These are phyloP conservation scores for Semibalanus balanoides DNA, from an alignment of 1,140 invertebrate genomes.

Conservation along the genomic window DNA sequence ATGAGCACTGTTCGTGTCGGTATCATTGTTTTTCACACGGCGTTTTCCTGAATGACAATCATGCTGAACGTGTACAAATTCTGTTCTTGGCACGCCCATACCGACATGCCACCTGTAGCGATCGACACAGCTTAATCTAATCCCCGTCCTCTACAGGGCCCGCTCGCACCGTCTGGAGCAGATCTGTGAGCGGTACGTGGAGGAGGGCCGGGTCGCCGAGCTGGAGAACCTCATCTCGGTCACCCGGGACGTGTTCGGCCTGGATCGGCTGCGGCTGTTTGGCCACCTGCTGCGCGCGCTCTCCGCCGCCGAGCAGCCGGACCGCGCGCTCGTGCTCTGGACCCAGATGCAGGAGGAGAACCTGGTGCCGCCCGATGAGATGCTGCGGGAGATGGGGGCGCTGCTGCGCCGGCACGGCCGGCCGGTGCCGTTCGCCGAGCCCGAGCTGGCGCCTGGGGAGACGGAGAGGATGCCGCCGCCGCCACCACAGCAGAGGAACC, in stretches of 20 bases:
- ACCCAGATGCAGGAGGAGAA: slow-evolving; percentile 67
- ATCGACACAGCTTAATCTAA: too few species aligned
- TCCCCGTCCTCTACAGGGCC: slow-evolving; percentile 25
- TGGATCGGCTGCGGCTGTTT: slow-evolving; percentile 57
- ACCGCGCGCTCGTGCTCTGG: slow-evolving; percentile 59
- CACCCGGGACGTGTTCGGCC: slow-evolving; percentile 53
- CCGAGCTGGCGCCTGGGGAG: slow-evolving; percentile 23
- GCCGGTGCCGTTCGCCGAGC: slow-evolving; percentile 50
- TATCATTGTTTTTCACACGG: too few species aligned
- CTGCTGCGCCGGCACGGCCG: slow-evolving; percentile 47
- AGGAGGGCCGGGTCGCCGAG: slow-evolving; percentile 46
- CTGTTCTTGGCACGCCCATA: too few species aligned
- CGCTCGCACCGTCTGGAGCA: slow-evolving; percentile 39
- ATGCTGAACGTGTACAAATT: too few species aligned
- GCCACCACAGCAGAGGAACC: too few species aligned
- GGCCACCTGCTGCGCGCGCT: slow-evolving; percentile 47
- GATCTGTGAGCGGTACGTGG: slow-evolving; percentile 40
- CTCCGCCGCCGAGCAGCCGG: slow-evolving; percentile 35
- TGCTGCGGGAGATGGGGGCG: slow-evolving; percentile 46
- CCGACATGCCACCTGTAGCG: too few species aligned
- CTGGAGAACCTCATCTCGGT: slow-evolving; percentile 56
- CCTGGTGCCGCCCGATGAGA: slow-evolving; percentile 47
- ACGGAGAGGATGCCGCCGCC: background rate
- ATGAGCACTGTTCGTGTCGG: too few species aligned
- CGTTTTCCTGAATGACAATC: too few species aligned